Base-by-base conservation (phyloP, 1,140 invertebrate species). In the Babylonia areolata region DNA sequence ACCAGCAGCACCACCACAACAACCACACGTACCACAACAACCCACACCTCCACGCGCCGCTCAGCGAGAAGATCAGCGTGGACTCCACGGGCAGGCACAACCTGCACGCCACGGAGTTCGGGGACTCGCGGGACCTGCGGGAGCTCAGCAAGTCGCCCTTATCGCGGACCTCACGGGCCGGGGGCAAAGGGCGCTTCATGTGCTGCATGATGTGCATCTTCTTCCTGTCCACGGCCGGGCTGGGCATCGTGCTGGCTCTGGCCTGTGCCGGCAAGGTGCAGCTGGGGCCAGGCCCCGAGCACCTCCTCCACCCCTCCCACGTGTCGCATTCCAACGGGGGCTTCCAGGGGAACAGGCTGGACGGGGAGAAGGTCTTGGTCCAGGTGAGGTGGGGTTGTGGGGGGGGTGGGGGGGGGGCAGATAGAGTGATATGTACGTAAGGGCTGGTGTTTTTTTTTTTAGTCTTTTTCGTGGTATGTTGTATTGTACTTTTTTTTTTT, bases 121-220 rank as follows among this genome's bases (percentile, higher is more conserved):
- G 69, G 31, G 33, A 46, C 82, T 28, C 23, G 54, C 42, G 82
- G 20, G 82, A 84, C 64, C 69, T 40, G 6, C 15, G 82, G 69
- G 82, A 84, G 64, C 82, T 84, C 37, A 73, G 37, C 69, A 84
- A 84, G 69, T 84, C 82, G 28, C 82, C 82, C 64, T 33, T 84
- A 69, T 84, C 82, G 39, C 64, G 54, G 3, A 28, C 35, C 35
- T 39, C 33, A 1, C 51, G 81, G 15, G 64, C 54, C 28, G 82
- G 82, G 35, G 23, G 85, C 78, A 79, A 80, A 31, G 85, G 77
- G 23, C 77, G 78, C 31, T 85, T 77, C 46, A 85, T 85, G 85
- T 85, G 85, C 35, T 85, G 85, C 39, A 85, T 85, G 58, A 85
- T 85, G 78, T 85, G 85, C 33, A 51, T 85, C 3, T 85, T 85